Evolutionary conservation across 2,113 vertebrate genomes (phyloP).

Genomic region (Phrynocephalus versicolor): DNA sequence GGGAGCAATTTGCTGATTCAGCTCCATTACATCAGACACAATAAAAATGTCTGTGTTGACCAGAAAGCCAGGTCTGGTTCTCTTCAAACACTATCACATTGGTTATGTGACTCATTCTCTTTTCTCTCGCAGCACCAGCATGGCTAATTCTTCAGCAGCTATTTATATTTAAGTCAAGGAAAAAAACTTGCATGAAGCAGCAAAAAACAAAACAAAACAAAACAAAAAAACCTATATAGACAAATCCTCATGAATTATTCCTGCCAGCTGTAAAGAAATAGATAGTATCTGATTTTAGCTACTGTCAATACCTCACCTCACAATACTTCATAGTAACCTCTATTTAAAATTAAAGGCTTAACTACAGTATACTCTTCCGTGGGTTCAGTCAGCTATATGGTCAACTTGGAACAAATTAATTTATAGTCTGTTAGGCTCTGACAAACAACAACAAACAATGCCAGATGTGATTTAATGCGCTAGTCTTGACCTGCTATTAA

Average conservation of each 20-base stretch:
- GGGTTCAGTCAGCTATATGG: conserved; percentile 19
- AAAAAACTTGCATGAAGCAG: conserved; percentile 53
- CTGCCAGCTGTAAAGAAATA: conserved; percentile 71
- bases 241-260: conserved; percentile 76
- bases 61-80: conserved; percentile 77
- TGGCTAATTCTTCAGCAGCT: conserved; percentile 53
- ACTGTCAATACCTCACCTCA: conserved; percentile 54
- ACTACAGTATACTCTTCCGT: conserved; percentile 15
- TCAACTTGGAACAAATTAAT: neutral
- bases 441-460: neutral
- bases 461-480: neutral
- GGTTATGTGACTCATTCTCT: conserved; percentile 68
- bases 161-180: conserved; percentile 68
- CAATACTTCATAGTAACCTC: conserved; percentile 65
- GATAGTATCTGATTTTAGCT: conserved; percentile 81
- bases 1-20: conserved; percentile 87
- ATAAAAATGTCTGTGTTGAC: conserved; percentile 86
- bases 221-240: conserved; percentile 53
- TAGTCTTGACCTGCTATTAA: neutral
- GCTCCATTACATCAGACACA: conserved; percentile 85
- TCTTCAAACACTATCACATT: conserved; percentile 80
- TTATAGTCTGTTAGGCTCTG: neutral
- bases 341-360: conserved; percentile 61
- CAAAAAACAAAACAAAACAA: too few species aligned
- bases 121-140: conserved; percentile 39